Evolutionary conservation across 2,797 vertebrate genomes (phyloP), one percentile per base, ranked within the genome.

Genomic region (Pipistrellus nathusii): DNA sequence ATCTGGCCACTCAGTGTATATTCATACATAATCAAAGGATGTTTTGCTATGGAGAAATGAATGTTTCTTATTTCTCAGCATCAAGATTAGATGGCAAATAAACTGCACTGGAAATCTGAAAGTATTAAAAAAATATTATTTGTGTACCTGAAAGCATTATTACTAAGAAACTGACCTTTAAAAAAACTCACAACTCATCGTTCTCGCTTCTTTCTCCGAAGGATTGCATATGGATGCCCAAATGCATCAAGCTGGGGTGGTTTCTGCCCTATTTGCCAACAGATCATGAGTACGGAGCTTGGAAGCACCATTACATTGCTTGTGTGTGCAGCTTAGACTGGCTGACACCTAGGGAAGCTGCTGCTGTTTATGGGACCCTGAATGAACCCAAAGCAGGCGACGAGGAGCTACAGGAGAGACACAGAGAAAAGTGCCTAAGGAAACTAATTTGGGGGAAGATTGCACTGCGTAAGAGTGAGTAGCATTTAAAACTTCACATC

Each of bases 211-310:
- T 62, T 68, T 91, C 83, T 72, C 73, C 88, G 71, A 95, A 99
- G 98, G 99, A 98, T 75, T 99, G 98, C 92, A 97, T 99, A 21
- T 99, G 98, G 99, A 98, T 97, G 51, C 97, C 95, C 25, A 98
- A 99, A 68, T 99, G 98, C 90, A 77, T 98, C 41, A 97, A 94
- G 5, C 97, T 97, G 62, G 99, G 99, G 68, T 99, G 98, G 98
- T 99, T 99, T 97, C 98, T 99, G 75, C 98, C 98, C 11, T 99
- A 98, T 75, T 92, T 88, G 0, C 98, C 98, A 3, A 92, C 78
- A 12, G 98, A 98, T 38, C 98, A 98, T 3, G 98, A 99, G 86
- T 98, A 97, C 0, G 97, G 99, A 4, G 98, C 98, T 14, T 99
- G 98, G 99, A 99, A 99, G 97, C 96, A 75, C 41, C 98, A 98